These are phyloP conservation scores for Atopsyche davidsoni DNA, from an alignment of 1,140 invertebrate species.

Conservation along the genomic window DNA sequence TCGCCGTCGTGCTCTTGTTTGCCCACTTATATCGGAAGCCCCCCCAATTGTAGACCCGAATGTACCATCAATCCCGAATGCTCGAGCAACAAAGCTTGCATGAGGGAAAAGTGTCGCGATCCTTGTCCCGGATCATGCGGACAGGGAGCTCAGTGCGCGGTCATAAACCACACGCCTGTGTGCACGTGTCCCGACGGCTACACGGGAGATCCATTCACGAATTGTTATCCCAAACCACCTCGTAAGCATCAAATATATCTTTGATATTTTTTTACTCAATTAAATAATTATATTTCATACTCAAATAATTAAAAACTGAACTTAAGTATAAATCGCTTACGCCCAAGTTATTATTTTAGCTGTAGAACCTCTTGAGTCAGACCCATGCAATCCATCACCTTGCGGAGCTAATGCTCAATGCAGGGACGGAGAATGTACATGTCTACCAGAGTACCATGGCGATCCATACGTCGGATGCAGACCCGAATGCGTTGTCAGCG, in stretches of 20 bases:
- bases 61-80: conserved; percentile 62
- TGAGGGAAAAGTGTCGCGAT: conserved; percentile 60
- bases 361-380: conserved; percentile 30
- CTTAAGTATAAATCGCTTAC: background rate
- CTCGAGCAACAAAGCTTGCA: conserved; percentile 55
- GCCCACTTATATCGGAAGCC: conserved; percentile 58
- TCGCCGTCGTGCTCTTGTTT: conserved; percentile 60
- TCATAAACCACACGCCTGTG: conserved; percentile 59
- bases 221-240: conserved; percentile 54
- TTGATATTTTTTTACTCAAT: background rate
- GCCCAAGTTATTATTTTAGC: conserved; percentile 16
- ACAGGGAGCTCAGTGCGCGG: conserved; percentile 53
- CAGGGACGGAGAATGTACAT: conserved; percentile 56
- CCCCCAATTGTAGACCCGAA: conserved; percentile 65
- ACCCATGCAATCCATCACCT: conserved; percentile 61
- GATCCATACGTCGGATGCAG: conserved; percentile 54
- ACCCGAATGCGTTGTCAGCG: conserved; percentile 62
- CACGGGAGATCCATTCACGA: conserved; percentile 64
- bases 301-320: background rate
- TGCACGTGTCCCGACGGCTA: conserved; percentile 62
- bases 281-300: background rate
- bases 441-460: conserved; percentile 62
- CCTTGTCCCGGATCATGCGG: conserved; percentile 73
- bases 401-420: conserved; percentile 62
- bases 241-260: conserved; percentile 29